Evolutionary conservation across 2,113 vertebrate species (phyloP).

Genomic region (Geothlypis trichas): DNA sequence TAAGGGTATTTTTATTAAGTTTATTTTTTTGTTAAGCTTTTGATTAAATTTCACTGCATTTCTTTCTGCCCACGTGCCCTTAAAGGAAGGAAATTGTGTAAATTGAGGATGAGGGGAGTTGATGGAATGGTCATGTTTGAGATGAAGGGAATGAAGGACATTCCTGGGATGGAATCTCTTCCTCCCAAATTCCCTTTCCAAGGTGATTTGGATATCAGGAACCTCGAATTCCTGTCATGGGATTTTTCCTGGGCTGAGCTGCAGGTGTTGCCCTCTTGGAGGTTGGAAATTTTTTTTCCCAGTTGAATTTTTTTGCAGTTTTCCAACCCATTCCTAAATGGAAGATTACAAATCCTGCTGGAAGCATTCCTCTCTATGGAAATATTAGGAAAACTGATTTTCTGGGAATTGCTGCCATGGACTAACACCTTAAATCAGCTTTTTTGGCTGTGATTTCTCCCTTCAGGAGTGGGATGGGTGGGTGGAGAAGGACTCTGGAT

Average conservation of each 20-base stretch:
- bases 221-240: rapidly evolving
- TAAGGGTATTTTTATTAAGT: background rate
- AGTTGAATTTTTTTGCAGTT: background rate
- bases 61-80: background rate
- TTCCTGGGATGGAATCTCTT: background rate
- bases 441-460: rapidly evolving
- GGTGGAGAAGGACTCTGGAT: background rate
- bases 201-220: background rate
- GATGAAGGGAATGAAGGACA: background rate
- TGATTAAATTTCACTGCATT: background rate
- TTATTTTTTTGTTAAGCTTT: background rate
- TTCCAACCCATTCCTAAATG: background rate
- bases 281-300: too few species aligned
- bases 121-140: rapidly evolving
- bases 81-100: background rate
- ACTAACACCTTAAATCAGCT: background rate
- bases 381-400: background rate
- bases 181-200: background rate
- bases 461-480: background rate
- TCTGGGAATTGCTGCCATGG: background rate
- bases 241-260: background rate
- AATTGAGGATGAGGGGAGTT: background rate
- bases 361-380: background rate
- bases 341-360: background rate
- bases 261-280: background rate